Conservation (phyloP, 2,113 vertebrate species). For the Catagonus wagneri region DNA sequence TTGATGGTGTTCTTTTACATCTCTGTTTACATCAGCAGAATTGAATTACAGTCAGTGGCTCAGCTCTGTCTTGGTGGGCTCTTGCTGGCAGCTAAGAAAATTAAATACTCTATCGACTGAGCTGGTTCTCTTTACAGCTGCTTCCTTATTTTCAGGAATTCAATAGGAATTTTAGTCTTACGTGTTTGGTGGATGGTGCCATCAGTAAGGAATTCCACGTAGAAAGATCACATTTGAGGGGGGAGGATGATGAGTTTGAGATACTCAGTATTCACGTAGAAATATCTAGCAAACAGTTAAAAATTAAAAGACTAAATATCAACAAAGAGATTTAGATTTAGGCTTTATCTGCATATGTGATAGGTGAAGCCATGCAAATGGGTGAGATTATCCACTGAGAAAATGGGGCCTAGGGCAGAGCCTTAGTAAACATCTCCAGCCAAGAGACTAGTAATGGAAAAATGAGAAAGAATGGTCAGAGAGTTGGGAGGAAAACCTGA, state of each 20-base stretch:
- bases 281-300: neutral
- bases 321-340: neutral
- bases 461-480: neutral
- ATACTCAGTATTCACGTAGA: neutral
- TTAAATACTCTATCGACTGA: neutral
- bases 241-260: neutral
- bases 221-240: neutral
- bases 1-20: neutral
- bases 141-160: neutral
- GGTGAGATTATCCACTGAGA: neutral
- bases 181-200: neutral
- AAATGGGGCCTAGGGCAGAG: neutral
- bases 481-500: neutral
- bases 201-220: neutral
- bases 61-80: neutral
- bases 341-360: neutral
- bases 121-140: neutral
- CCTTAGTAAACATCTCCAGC: neutral
- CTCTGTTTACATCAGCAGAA: neutral
- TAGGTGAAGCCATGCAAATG: neutral
- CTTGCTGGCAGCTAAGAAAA: neutral
- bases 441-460: neutral
- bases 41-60: neutral
- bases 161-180: neutral
- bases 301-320: conserved; percentile 4